Evolutionary conservation across 2,113 vertebrate species (phyloP), one percentile per base, ranked within the genome.

Genomic region (Platycercus adscitus): DNA sequence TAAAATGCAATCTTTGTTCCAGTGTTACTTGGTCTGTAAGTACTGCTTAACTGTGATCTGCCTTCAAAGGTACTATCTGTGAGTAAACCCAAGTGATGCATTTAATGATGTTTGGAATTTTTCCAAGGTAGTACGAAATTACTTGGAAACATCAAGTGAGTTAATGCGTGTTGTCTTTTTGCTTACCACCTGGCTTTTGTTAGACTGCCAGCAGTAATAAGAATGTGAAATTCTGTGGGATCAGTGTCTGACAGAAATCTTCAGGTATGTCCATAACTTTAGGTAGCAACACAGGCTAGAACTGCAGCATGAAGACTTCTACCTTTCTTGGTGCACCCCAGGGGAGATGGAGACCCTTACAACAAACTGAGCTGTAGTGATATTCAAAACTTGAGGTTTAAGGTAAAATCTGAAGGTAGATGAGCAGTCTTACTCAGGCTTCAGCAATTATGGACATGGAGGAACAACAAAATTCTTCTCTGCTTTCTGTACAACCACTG

Each of bases 181-280:
- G 0, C 47, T 78, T 80, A 23, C 8, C 77, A 13, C 49, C 43
- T 73, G 44, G 29, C 44, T 83, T 88, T 88, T 56, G 21, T 71
- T 81, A 68, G 77, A 14, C 43, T 85, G 26, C 10, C 52, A 52
- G 47, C 17, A 65, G 66, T 55, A 77, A 41, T 76, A 47, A 41
- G 35, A 80, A 69, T 15, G 10, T 39, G 41, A 46, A 44, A 77
- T 80, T 61, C 49, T 24, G 8, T n/a, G 47, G 20, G 26, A 52
- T 72, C 15, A 3, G 19, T 64, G 24, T 61, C 15, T 86, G 49
- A 16, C n/a, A 52, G 39, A 81, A 73, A 23, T 77, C 52, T 56
- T 61, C 2, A 1, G 29, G 3, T 21, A 13, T 33, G 21, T 46
- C 49, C 11, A 0, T 44, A 28, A 5, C 8, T 60, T 56, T 52